These are phyloP conservation scores for Myanophis thanlyinensis DNA, from an alignment of 2,113 vertebrate genomes.

Conservation along the genomic window DNA sequence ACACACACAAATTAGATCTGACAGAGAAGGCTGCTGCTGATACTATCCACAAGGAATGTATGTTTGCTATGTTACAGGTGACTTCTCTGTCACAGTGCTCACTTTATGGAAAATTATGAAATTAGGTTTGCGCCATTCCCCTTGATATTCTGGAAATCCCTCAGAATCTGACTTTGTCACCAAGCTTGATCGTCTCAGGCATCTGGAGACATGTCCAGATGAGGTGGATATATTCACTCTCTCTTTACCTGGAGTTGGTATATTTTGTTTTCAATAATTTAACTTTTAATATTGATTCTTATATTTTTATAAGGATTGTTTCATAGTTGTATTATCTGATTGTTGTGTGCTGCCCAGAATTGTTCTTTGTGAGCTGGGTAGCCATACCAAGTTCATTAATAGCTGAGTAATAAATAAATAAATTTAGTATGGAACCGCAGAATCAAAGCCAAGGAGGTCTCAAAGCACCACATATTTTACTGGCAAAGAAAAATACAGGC, in stretches of 20 bases:
- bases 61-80: too few relatives aligned
- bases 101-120: too few relatives aligned
- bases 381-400: background rate
- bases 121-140: too few relatives aligned
- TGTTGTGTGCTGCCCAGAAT: background rate
- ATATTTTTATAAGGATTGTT: background rate
- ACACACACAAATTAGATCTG: too few relatives aligned
- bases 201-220: background rate
- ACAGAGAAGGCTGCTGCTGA: too few relatives aligned
- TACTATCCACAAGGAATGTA: too few relatives aligned
- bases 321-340: background rate
- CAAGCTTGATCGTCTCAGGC: background rate
- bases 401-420: background rate
- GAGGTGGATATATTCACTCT: background rate
- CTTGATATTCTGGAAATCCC: too few relatives aligned
- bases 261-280: background rate
- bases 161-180: background rate
- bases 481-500: background rate
- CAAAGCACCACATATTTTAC: background rate
- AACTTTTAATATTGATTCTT: background rate
- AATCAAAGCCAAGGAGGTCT: background rate
- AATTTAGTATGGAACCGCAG: background rate
- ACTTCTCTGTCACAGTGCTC: too few relatives aligned
- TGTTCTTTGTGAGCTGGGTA: background rate
- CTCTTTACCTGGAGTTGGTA: background rate